Conservation (phyloP, 37 sponge, comb jelly and placozoan genomes). For the Eunapius fragilis region DNA sequence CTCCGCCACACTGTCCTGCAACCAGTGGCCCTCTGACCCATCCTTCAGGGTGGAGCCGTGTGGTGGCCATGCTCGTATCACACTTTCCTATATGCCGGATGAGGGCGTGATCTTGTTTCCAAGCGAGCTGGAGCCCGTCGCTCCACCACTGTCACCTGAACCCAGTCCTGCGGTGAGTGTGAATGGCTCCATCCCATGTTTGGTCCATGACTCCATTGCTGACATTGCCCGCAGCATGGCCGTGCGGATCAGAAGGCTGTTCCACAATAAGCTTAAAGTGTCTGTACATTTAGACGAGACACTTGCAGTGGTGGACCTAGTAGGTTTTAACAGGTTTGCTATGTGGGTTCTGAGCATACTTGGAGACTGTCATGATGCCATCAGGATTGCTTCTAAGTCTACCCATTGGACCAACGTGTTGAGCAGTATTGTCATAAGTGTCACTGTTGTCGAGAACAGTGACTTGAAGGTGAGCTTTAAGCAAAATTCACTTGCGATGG, state of each 20-base stretch:
- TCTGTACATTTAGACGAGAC: background rate
- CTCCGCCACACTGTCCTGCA: constrained; percentile 23
- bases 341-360: background rate
- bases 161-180: background rate
- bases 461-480: background rate
- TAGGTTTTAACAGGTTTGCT: background rate
- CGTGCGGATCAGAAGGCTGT: background rate
- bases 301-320: background rate
- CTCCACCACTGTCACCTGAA: background rate
- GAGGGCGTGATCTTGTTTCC: constrained; percentile 34
- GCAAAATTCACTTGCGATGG: background rate
- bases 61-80: constrained; percentile 15
- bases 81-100: constrained; percentile 18
- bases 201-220: constrained; percentile 4
- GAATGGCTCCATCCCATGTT: background rate
- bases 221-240: background rate
- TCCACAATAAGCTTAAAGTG: background rate
- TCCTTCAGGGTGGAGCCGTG: background rate
- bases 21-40: constrained; percentile 21
- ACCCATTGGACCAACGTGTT: background rate
- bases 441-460: background rate
- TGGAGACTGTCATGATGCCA: background rate
- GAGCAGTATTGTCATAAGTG: background rate
- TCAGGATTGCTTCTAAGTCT: background rate
- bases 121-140: background rate